Conservation (phyloP, 2,113 vertebrate species). For the Bubo bubo region DNA sequence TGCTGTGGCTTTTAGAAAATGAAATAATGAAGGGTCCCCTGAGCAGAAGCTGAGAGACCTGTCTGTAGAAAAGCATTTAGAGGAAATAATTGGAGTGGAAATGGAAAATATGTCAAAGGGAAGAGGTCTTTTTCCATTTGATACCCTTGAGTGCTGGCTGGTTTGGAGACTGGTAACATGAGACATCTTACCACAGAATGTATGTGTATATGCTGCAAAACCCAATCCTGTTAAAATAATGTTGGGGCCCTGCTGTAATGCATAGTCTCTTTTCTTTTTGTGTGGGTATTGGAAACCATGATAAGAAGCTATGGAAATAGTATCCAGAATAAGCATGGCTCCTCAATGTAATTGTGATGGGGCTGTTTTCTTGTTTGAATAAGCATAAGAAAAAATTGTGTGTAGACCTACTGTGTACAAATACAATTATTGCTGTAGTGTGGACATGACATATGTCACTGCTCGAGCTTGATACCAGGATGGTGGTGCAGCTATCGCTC, state of each 20-base stretch:
- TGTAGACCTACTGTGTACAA: neutral
- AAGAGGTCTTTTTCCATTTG: conserved; percentile 30
- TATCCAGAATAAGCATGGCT: neutral
- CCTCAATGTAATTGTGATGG: neutral
- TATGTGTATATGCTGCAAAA: neutral
- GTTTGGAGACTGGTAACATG: conserved; percentile 10
- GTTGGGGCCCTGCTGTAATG: neutral
- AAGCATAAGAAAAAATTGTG: neutral
- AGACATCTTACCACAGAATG: neutral
- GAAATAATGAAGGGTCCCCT: conserved; percentile 12
- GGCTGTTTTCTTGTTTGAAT: neutral
- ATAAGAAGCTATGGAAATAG: neutral
- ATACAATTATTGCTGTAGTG: neutral
- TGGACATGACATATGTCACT: conserved; percentile 45
- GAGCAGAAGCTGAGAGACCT: neutral
- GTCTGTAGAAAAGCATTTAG: conserved; percentile 23
- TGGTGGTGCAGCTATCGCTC: conserved; percentile 39
- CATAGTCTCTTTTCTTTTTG: neutral
- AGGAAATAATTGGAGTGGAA: conserved; percentile 39
- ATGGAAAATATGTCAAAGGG: neutral
- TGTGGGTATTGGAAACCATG: neutral
- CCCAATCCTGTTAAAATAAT: neutral
- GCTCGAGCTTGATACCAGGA: neutral
- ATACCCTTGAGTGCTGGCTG: neutral
- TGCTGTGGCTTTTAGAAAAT: conserved; percentile 4